phyloP scores from a whole-genome alignment of 2,888 invertebrate genomes.

The Drosophila colorata region DNA sequence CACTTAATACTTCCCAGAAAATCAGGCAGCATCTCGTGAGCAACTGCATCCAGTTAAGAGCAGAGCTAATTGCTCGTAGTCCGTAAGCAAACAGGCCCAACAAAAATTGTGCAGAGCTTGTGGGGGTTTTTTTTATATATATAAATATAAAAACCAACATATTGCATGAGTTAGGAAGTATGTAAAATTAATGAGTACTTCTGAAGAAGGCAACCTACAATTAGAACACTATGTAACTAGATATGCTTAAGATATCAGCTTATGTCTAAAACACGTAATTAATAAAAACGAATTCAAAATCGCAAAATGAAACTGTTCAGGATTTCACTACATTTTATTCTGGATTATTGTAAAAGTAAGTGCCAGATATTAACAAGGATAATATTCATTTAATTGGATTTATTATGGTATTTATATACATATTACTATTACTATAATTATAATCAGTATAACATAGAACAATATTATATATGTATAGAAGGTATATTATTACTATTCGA shows the following conservation, averaged over 20 bases:
- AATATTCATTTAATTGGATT: too few species aligned
- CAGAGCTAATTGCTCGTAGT: conserved; percentile 47
- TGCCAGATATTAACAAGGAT: too few species aligned
- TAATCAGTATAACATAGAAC: too few species aligned
- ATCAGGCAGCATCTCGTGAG: conserved; percentile 45
- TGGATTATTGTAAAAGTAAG: too few species aligned
- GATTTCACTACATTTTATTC: too few species aligned
- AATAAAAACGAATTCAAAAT: conserved; percentile 76
- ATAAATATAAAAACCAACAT: conserved; percentile 28
- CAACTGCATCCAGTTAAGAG: conserved; percentile 49
- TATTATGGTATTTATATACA: too few species aligned
- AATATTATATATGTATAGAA: too few species aligned
- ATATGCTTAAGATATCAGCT: conserved; percentile 61
- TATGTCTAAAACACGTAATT: conserved; percentile 54
- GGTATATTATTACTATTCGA: too few species aligned
- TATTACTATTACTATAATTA: too few species aligned
- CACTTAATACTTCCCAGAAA: conserved; percentile 11
- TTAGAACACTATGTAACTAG: conserved; percentile 52
- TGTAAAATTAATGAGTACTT: conserved; percentile 37
- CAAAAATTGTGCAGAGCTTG: conserved; percentile 17
- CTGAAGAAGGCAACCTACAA: conserved; percentile 48
- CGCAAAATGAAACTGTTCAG: conserved; percentile 38
- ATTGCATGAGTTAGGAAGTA: conserved; percentile 21
- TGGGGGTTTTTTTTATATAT: conserved; percentile 22
- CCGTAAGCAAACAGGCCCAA: conserved; percentile 37